Evolutionary conservation across 1,140 invertebrate species (phyloP), one percentile per base, ranked within the genome.

Genomic region (Andricus grossulariae): DNA sequence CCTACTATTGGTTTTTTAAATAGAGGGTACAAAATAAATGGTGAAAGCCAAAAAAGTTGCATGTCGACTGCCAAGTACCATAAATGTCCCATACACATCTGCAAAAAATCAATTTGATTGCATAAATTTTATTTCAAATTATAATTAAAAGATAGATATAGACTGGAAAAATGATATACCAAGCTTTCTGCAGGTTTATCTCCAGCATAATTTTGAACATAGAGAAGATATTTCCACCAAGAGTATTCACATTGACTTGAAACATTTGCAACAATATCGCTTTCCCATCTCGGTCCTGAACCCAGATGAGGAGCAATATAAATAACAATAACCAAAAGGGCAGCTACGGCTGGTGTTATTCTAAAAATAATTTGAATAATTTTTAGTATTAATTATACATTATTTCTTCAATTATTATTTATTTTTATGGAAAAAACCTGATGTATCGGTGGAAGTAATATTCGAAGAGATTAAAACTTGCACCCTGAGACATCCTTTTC

Each of bases 41-140:
- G 60, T 10, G 60, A 66, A 1, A 66, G 32, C 60, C 60, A 66
- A 66, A 66, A 66, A n/a, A 66, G 60, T 66, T 66, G 60, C 60
- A 66, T 66, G 25, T 66, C 60, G 3, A 66, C 60, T 16, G 60
- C 32, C 13, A 66, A 15, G 8, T 66, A 66, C 60, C 60, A 66
- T 8, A 66, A 66, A n/a, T 66, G 60, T n/a, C 60, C 60, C 60
- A 66, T 39, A 66, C 60, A 66, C 12, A 66, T 39, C 60, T 66
- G 60, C 10, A 6, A 15, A 32, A 10, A 21, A 55, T 18, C 0
- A 55, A 18, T 21, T 55, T 55, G 3, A 18, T 55, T 21, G 7
- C 8, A 8, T 45, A 45, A 10, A 45, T 45, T 45, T 11, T 32
- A 32, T 32, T 5, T 2, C 4, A 32, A 32, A 32, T 32, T 32